phyloP scores from a whole-genome alignment of 1,140 invertebrate genomes.

The Portunus trituberculatus region DNA sequence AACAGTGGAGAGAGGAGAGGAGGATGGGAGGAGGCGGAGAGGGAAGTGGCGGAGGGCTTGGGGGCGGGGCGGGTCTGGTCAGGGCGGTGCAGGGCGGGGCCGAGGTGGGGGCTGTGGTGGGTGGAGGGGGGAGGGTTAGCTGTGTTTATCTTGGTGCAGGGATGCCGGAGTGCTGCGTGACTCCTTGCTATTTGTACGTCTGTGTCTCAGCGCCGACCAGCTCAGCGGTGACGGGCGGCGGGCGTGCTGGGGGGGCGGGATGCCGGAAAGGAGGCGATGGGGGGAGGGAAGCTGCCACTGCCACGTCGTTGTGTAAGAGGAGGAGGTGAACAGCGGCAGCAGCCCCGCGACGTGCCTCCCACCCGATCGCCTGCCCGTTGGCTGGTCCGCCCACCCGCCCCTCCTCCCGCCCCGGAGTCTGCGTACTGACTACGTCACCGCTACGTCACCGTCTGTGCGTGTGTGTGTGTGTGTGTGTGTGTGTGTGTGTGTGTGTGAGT shows the following conservation, averaged over 20 bases:
- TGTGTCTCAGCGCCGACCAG: constrained; percentile 34
- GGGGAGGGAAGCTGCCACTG: neutral
- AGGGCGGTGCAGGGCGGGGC: neutral
- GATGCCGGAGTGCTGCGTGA: constrained; percentile 39
- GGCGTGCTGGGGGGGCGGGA: neutral
- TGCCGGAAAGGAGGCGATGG: neutral
- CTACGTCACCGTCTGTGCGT: constrained; percentile 66
- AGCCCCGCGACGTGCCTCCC: constrained; percentile 31
- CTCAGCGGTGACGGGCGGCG: neutral
- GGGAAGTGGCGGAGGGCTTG: neutral
- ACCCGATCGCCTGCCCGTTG: constrained; percentile 30
- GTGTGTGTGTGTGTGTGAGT: constrained; percentile 41
- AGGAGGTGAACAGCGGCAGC: constrained; percentile 36
- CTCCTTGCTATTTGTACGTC: constrained; percentile 15
- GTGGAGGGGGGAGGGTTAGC: neutral
- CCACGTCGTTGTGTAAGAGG: constrained; percentile 52
- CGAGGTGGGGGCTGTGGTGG: neutral
- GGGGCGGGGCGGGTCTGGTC: neutral
- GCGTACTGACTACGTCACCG: constrained; percentile 73
- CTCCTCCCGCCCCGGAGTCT: constrained; percentile 65
- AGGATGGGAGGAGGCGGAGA: neutral
- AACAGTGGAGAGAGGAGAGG: constrained; percentile 59
- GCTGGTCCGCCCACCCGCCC: constrained; percentile 45
- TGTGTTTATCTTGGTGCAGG: constrained; percentile 69
- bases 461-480: constrained; percentile 38